Conservation (phyloP, 2,888 invertebrate species). For the Chrysomela aeneicollis region DNA sequence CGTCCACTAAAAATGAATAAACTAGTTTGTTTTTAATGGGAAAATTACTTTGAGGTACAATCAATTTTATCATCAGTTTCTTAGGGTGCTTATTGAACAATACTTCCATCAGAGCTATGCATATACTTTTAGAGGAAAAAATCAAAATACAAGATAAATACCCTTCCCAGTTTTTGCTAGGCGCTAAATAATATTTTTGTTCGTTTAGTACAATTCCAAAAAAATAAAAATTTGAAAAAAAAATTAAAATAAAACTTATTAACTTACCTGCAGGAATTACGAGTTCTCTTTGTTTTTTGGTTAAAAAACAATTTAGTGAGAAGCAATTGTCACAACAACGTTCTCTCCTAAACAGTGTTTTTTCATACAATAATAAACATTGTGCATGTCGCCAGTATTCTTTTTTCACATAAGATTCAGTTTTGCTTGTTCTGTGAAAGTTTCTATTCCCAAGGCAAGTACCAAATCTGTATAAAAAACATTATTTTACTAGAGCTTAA, state of each 20-base stretch:
- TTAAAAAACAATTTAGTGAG: slow-evolving; percentile 20
- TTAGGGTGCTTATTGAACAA: too few species aligned
- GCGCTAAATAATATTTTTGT: too few species aligned
- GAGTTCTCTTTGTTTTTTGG: slow-evolving; percentile 26
- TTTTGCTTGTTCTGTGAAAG: slow-evolving; percentile 23
- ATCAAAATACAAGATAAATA: too few species aligned
- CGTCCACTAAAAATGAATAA: slow-evolving; percentile 9
- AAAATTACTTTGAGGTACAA: too few species aligned
- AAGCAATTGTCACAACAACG: slow-evolving; percentile 28
- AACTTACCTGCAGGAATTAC: slow-evolving; percentile 28
- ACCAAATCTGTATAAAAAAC: slow-evolving; percentile 15
- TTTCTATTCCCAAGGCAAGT: slow-evolving; percentile 29
- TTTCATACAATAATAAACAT: slow-evolving; percentile 27
- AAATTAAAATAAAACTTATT: too few species aligned
- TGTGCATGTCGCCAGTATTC: slow-evolving; percentile 27
- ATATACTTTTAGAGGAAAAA: too few species aligned
- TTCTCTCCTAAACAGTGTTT: slow-evolving; percentile 16
- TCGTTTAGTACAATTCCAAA: too few species aligned
- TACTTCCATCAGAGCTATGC: neutral
- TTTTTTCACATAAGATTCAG: slow-evolving; percentile 13
- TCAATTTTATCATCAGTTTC: too few species aligned
- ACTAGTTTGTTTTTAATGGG: neutral
- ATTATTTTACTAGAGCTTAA: neutral
- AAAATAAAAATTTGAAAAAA: too few species aligned
- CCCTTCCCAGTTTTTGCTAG: too few species aligned